Percentiles rank a stretch among this genome's conserved stretches.
Evolutionary conservation across 2,888 invertebrate genomes (phyloP).

Genomic region (Lampropteryx suffumata): DNA sequence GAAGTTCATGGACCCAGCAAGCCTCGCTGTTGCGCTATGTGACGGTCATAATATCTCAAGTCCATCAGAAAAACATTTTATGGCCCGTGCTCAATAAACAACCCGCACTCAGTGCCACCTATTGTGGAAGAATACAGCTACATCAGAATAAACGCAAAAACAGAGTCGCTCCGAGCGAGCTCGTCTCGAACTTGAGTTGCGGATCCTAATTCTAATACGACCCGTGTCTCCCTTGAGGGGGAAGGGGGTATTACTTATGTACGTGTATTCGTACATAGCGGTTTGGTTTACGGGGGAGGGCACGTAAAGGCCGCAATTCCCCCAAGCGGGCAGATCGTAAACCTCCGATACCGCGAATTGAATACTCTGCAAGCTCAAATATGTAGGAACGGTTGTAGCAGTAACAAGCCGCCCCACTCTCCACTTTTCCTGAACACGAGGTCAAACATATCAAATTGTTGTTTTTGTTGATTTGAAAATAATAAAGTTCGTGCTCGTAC

Average conservation of each 20-base stretch:
- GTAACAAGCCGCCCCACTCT: conserved; percentile 46
- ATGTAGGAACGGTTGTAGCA: conserved; percentile 60
- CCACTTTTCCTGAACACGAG: conserved; percentile 33
- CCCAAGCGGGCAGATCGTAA: conserved; percentile 78
- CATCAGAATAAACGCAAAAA: conserved; percentile 47
- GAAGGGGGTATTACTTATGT: conserved; percentile 68
- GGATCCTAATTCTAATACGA: conserved; percentile 76
- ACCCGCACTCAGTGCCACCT: conserved; percentile 22
- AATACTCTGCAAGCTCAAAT: conserved; percentile 69
- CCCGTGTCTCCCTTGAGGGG: conserved; percentile 52
- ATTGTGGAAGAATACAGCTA: conserved; percentile 30
- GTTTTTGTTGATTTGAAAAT: conserved; percentile 22
- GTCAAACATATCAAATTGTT: conserved; percentile 27
- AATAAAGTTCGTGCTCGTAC: not conserved
- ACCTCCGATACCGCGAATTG: conserved; percentile 79
- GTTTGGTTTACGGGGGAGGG: conserved; percentile 62
- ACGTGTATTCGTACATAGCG: conserved; percentile 55
- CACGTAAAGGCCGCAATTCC: conserved; percentile 75
- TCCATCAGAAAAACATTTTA: conserved; percentile 18
- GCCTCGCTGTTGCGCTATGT: not conserved
- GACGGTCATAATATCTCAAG: not conserved
- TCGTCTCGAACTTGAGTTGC: conserved; percentile 57
- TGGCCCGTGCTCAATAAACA: conserved; percentile 24
- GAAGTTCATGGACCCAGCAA: not conserved
- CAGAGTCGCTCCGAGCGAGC: conserved; percentile 44